Conservation (phyloP, 2,113 vertebrate species). For the Notiomystis cincta region DNA sequence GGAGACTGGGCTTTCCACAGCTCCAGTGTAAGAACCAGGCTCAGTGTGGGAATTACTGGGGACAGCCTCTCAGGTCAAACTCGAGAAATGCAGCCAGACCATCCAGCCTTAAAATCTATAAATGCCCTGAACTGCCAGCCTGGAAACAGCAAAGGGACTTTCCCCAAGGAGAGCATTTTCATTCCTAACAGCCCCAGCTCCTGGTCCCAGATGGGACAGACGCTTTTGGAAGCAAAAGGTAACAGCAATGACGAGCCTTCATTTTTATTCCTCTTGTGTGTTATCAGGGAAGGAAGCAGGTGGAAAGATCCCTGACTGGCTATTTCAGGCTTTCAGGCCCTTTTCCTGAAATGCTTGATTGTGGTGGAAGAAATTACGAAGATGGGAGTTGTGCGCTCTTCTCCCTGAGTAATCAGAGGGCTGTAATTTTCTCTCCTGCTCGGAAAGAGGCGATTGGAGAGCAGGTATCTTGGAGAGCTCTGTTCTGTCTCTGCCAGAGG, state of each 20-base stretch:
- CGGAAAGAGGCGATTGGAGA: background rate
- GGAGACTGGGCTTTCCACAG: background rate
- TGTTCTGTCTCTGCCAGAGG: background rate
- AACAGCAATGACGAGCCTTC: background rate
- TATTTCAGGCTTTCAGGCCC: slow-evolving; percentile 41
- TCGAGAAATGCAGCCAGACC: background rate
- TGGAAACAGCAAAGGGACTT: background rate
- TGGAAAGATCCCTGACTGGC: background rate
- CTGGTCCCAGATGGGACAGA: background rate
- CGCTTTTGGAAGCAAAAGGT: background rate
- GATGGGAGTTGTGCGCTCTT: background rate
- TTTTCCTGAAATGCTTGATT: slow-evolving; percentile 47
- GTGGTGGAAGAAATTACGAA: slow-evolving; percentile 35
- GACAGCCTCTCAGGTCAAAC: background rate
- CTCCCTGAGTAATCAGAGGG: slow-evolving; percentile 40
- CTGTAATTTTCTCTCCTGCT: slow-evolving; percentile 22
- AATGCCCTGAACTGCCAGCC: background rate
- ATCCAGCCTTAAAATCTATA: background rate
- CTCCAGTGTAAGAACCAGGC: background rate
- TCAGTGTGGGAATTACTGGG: background rate
- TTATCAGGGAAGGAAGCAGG: background rate
- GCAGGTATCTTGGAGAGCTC: background rate
- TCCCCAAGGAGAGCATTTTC: background rate
- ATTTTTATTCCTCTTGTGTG: background rate
- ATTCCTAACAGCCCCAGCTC: background rate